Evolutionary conservation across 2,797 vertebrate species (phyloP), one percentile per base, ranked within the genome.

Genomic region (Catostomus latipinnis): DNA sequence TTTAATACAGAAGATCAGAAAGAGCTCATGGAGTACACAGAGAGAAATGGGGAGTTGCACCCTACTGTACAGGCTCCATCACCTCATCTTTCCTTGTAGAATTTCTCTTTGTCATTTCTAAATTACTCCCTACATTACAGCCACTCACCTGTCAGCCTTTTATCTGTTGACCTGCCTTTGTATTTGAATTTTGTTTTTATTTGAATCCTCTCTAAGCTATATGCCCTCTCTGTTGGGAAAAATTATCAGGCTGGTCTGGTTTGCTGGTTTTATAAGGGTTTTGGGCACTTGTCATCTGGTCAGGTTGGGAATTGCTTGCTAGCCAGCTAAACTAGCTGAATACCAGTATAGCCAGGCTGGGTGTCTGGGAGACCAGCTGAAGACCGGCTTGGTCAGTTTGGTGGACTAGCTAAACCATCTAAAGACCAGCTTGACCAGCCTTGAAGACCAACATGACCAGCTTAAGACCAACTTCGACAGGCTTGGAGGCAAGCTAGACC

Each of bases 1-100:
- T 58, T 63, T 67, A 82, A 74, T 70, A 63, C 53, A 71, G 48
- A 67, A 67, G 63, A 80, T 72, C 60, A 72, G 70, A 79, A 11
- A 22, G 52, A 49, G 63, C 61, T 70, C 54, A 57, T n/a, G 62
- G n/a, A 45, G 12, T 11, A 58, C 57, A 67, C 81, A 52, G 43
- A 54, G 66, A 77, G n/a, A 61, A 77, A 78, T 78, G 76, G 46
- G 52, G 66, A 53, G 57, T 34, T 65, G 56, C 50, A 65, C 50
- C 60, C 52, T 66, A 53, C 67, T 46, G 14, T 61, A 43, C 54
- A 68, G 62, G 67, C 46, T 68, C 49, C 54, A 9, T 68, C 12
- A 14, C 18, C 54, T 76, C 67, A 63, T 81, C 11, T 76, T 12
- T 58, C 9, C 48, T 60, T 61, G 70, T 53, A 11, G 60, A 5